Conservation (phyloP, 2,888 invertebrate species). For the Macropis europaea region DNA sequence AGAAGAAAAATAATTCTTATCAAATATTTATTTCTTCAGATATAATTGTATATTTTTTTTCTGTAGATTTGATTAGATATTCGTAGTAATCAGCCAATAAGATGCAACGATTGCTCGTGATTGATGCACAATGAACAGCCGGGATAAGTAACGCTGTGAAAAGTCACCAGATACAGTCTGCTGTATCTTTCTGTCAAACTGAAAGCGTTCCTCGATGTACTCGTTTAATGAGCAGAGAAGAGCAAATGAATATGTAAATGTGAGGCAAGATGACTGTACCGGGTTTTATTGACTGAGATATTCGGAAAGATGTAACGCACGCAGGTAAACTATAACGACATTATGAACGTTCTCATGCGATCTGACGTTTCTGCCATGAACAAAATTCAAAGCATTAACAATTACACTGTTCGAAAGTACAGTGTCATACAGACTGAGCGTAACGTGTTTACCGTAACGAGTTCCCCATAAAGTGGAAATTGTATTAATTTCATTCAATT, state of each 20-base stretch:
- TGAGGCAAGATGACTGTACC: constrained; percentile 32
- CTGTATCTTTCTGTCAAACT: constrained; percentile 65
- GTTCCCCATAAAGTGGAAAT: background rate
- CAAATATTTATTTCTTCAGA: background rate
- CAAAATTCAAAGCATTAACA: constrained; percentile 26
- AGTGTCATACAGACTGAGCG: background rate
- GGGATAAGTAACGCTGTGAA: constrained; percentile 30
- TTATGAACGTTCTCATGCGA: background rate
- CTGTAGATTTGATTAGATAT: background rate
- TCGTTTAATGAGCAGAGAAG: constrained; percentile 38
- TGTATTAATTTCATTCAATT: background rate
- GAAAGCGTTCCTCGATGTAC: constrained; percentile 46
- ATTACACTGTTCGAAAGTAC: constrained; percentile 6
- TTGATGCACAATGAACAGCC: constrained; percentile 2
- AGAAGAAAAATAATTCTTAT: background rate
- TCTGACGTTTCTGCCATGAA: constrained; percentile 2
- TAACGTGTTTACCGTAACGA: constrained; percentile 28
- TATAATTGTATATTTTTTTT: background rate
- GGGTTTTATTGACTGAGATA: constrained; percentile 11
- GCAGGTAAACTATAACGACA: constrained; percentile 15
- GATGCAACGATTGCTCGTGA: background rate
- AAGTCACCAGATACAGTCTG: constrained; percentile 65
- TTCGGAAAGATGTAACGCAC: constrained; percentile 36
- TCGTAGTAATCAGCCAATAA: constrained; percentile 13
- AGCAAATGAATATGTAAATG: constrained; percentile 43